Percentiles rank a stretch among this genome's conserved stretches.
phyloP scores from a whole-genome alignment of 2,797 vertebrate species.

The Erpetoichthys calabaricus region DNA sequence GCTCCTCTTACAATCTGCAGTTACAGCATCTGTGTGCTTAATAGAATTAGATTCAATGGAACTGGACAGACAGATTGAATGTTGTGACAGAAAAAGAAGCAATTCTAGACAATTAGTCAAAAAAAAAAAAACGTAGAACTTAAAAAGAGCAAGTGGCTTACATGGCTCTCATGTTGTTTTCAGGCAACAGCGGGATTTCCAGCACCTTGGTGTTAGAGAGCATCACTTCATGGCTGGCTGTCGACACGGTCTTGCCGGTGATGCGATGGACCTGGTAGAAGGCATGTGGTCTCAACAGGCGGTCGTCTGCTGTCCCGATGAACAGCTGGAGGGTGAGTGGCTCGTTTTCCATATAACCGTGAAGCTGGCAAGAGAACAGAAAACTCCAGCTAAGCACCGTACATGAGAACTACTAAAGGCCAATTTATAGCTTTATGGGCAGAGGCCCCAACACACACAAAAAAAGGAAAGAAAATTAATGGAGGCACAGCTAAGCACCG shows the following conservation, averaged over 20 bases:
- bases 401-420: constrained; percentile 22
- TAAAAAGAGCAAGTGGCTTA: constrained; percentile 43
- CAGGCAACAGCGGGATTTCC: constrained; percentile 80
- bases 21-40: too few species aligned
- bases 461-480: constrained; percentile 25
- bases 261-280: constrained; percentile 99
- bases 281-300: constrained; percentile 91
- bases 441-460: constrained; percentile 21
- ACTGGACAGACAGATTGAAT: background rate
- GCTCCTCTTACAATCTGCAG: too few species aligned
- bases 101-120: constrained; percentile 11
- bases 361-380: constrained; percentile 79
- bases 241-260: constrained; percentile 95
- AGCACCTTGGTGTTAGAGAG: constrained; percentile 94
- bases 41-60: too few species aligned
- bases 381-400: constrained; percentile 42
- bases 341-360: constrained; percentile 91
- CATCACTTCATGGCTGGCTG: constrained; percentile 88
- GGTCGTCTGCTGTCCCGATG: constrained; percentile 96
- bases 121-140: constrained; percentile 14
- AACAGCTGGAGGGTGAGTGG: constrained; percentile 95
- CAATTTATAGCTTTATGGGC: constrained; percentile 37
- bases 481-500: constrained; percentile 31
- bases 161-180: constrained; percentile 96
- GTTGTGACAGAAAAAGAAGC: constrained; percentile 8